Conservation (phyloP, 2,888 invertebrate genomes). For the Glomeris marginata region DNA sequence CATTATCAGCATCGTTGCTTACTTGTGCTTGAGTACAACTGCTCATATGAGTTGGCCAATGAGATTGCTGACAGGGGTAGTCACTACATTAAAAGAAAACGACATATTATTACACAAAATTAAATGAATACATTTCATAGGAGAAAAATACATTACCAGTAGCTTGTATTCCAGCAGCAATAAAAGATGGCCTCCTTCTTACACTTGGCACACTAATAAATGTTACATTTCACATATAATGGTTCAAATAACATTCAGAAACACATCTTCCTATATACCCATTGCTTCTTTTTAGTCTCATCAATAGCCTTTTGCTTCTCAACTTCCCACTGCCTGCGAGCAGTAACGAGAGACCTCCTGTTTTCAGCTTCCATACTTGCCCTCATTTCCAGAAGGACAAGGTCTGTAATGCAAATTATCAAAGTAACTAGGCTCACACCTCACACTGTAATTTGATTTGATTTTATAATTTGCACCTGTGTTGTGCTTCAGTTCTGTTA, state of each 20-base stretch:
- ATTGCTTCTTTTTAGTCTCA: conserved; percentile 72
- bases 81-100: conserved; percentile 30
- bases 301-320: conserved; percentile 57
- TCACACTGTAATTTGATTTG: neutral
- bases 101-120: too few species aligned
- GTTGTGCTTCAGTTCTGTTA: conserved; percentile 56
- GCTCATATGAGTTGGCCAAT: conserved; percentile 63
- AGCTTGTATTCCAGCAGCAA: conserved; percentile 93
- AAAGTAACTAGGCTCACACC: neutral
- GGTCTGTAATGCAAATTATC: conserved; percentile 35
- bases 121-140: too few species aligned
- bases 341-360: conserved; percentile 45
- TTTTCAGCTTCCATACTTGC: conserved; percentile 54
- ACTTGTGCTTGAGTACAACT: conserved; percentile 36
- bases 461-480: conserved; percentile 34
- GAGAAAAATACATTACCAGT: conserved; percentile 39
- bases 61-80: conserved; percentile 64
- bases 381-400: conserved; percentile 51
- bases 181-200: conserved; percentile 76
- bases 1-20: too few species aligned
- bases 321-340: conserved; percentile 46
- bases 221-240: neutral
- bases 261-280: conserved; percentile 44
- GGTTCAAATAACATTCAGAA: neutral
- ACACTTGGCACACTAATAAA: conserved; percentile 56